Percentiles rank a stretch among this genome's conserved stretches.
phyloP scores from a whole-genome alignment of 2,888 invertebrate genomes.

The Calephelis perditalis region DNA sequence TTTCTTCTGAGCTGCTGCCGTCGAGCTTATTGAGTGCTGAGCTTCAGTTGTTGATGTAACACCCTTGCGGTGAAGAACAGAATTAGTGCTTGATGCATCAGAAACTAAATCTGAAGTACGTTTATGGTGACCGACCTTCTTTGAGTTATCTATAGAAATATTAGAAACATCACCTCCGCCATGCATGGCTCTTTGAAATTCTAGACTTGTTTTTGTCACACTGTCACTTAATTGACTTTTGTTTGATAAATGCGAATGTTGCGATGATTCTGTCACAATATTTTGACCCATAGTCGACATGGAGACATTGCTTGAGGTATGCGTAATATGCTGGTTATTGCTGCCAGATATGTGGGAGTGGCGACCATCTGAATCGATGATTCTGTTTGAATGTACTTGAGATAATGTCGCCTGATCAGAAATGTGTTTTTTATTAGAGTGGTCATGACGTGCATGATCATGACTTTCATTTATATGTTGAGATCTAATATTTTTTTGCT shows the following conservation, averaged over 20 bases:
- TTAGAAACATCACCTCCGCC: conserved; percentile 44
- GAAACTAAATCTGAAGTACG: conserved; percentile 86
- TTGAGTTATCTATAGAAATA: conserved; percentile 42
- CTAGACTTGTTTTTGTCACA: conserved; percentile 72
- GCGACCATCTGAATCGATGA: not conserved
- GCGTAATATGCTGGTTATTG: not conserved
- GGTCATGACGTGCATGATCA: not conserved
- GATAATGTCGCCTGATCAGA: not conserved
- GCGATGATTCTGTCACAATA: conserved; percentile 41
- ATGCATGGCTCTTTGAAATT: conserved; percentile 75
- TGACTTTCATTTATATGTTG: conserved; percentile 21
- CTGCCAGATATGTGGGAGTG: not conserved
- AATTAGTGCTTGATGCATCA: conserved; percentile 85
- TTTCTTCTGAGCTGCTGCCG: conserved; percentile 88
- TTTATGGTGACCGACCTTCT: conserved; percentile 79
- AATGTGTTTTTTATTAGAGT: not conserved
- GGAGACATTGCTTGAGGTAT: conserved; percentile 13
- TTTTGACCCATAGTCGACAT: conserved; percentile 31
- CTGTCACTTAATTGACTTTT: conserved; percentile 65
- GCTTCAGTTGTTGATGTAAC: conserved; percentile 83
- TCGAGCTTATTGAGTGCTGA: conserved; percentile 83
- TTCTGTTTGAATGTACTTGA: conserved; percentile 4
- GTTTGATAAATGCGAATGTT: conserved; percentile 49
- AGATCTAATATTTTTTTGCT: conserved; percentile 20
- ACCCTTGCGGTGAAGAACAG: conserved; percentile 87